These are phyloP conservation scores for Oegoconia quadripuncta DNA, from an alignment of 2,888 invertebrate genomes.

Conservation along the genomic window DNA sequence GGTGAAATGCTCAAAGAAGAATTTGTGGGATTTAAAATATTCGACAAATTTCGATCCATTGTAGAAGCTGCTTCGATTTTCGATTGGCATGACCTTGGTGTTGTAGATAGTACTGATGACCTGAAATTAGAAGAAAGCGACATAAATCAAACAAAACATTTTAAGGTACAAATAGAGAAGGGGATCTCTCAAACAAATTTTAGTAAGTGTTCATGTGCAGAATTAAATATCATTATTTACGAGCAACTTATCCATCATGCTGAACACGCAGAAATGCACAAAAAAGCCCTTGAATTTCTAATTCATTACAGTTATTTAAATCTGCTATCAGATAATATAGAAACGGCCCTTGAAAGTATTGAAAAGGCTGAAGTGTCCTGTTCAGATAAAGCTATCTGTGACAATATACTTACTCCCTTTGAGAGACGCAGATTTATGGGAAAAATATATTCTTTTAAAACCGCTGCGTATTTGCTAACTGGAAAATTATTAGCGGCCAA, in stretches of 20 bases:
- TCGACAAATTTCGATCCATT: constrained; percentile 52
- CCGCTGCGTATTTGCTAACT: constrained; percentile 43
- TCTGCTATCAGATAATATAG: constrained; percentile 45
- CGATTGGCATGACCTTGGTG: constrained; percentile 58
- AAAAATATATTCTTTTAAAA: constrained; percentile 54
- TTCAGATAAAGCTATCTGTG: constrained; percentile 23
- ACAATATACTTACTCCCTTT: constrained; percentile 26
- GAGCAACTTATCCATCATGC: constrained; percentile 65
- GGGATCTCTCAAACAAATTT: constrained; percentile 56
- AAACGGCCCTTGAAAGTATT: constrained; percentile 42
- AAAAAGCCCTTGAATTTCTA: constrained; percentile 53
- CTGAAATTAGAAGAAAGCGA: constrained; percentile 24
- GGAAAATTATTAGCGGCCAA: constrained; percentile 47
- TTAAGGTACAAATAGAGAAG: constrained; percentile 50
- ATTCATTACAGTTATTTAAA: constrained; percentile 50
- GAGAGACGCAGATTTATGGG: constrained; percentile 50
- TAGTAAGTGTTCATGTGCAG: constrained; percentile 56
- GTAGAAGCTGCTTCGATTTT: constrained; percentile 44
- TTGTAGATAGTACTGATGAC: constrained; percentile 52
- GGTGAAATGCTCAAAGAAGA: constrained; percentile 24
- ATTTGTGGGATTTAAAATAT: constrained; percentile 33
- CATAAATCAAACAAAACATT: constrained; percentile 15
- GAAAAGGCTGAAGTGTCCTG: constrained; percentile 53
- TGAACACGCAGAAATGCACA: constrained; percentile 56
- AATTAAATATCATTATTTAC: constrained; percentile 54